phyloP scores from a whole-genome alignment of 2,888 invertebrate genomes.

The Xestia xanthographa region DNA sequence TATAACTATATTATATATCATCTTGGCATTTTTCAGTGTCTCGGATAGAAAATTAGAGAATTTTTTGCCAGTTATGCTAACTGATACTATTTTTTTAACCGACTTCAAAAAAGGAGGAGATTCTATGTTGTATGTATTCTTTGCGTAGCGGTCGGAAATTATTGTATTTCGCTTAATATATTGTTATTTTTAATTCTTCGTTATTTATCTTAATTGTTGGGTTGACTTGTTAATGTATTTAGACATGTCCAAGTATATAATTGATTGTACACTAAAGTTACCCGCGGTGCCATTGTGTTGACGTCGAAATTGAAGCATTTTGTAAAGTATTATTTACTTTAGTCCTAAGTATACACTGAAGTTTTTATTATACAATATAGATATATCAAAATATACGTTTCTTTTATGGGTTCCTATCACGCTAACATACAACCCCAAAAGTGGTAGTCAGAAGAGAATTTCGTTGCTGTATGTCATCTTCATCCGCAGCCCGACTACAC shows the following conservation, averaged over 20 bases:
- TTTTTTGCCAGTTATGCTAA: not conserved
- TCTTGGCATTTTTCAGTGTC: no score
- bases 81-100: not conserved
- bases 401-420: not conserved
- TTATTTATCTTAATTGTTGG: not conserved
- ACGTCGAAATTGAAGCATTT: constrained; percentile 67
- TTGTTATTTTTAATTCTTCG: not conserved
- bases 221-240: constrained; percentile 17
- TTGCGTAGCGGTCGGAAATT: not conserved
- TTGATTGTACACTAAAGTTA: constrained; percentile 64
- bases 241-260: constrained; percentile 33
- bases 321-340: constrained; percentile 76
- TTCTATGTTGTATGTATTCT: no score
- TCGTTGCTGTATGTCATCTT: not conserved
- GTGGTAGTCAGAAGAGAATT: no score
- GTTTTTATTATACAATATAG: constrained; percentile 64
- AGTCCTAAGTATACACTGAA: constrained; percentile 60
- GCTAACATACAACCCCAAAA: no score
- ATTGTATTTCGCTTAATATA: not conserved
- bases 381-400: constrained; percentile 27
- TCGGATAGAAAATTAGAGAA: not conserved
- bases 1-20: no score
- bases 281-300: constrained; percentile 76
- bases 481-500: not conserved
- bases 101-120: no score